These are phyloP conservation scores for Chelonus formosanus DNA, from an alignment of 2,888 invertebrate species.

Conservation along the genomic window DNA sequence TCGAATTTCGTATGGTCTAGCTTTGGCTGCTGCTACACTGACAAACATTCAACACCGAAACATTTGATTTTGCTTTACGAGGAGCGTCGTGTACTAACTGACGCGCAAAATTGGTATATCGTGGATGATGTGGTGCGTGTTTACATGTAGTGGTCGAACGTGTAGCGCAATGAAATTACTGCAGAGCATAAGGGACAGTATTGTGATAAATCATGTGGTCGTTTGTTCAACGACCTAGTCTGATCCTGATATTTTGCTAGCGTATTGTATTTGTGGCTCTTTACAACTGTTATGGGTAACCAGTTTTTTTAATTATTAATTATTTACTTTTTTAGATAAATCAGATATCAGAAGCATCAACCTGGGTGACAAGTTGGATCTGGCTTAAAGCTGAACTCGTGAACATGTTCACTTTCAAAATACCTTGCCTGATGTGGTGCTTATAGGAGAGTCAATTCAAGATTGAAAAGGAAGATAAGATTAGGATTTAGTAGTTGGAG, in stretches of 20 bases:
- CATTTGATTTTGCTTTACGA: constrained; percentile 36
- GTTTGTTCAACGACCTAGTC: constrained; percentile 37
- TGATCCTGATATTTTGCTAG: constrained; percentile 27
- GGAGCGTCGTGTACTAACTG: constrained; percentile 33
- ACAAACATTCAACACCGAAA: constrained; percentile 34
- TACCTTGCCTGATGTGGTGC: too few relatives aligned
- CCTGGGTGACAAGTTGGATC: too few relatives aligned
- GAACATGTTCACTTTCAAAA: too few relatives aligned
- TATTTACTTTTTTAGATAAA: too few relatives aligned
- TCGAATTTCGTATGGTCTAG: constrained; percentile 26
- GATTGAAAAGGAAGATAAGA: too few relatives aligned
- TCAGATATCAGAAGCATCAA: too few relatives aligned
- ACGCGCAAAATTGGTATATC: constrained; percentile 33
- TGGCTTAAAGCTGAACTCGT: too few relatives aligned
- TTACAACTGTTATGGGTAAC: constrained; percentile 20
- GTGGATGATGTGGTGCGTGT: constrained; percentile 24
- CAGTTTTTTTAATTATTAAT: background rate
- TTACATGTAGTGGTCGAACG: constrained; percentile 13
- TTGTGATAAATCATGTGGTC: constrained; percentile 44
- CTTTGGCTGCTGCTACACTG: constrained; percentile 19
- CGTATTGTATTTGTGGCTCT: constrained; percentile 22
- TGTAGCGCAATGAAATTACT: constrained; percentile 38
- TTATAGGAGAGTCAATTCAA: too few relatives aligned
- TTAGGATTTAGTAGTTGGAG: too few relatives aligned
- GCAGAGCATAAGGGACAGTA: constrained; percentile 30